Percentiles rank a stretch among this genome's conserved stretches.
Evolutionary conservation across 2,888 invertebrate species (phyloP).

Genomic region (Dynastes grantii): DNA sequence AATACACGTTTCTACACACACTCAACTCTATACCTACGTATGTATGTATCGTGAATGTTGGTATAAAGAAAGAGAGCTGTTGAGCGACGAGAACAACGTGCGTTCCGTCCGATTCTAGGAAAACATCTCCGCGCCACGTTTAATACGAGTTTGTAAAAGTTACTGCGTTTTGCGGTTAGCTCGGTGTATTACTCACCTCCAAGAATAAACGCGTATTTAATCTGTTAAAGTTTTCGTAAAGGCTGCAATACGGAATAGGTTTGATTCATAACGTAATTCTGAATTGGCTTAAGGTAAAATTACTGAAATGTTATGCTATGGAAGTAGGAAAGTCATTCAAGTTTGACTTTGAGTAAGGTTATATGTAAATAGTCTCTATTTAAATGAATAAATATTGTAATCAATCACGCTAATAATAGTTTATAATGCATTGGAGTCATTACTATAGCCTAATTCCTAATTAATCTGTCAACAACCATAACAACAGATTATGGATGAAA

Average conservation of each 20-base stretch:
- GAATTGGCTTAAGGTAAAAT: too few relatives aligned
- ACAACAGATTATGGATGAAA: too few relatives aligned
- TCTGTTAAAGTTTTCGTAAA: background rate
- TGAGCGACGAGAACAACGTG: constrained; percentile 14
- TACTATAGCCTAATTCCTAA: too few relatives aligned
- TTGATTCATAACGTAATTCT: too few relatives aligned
- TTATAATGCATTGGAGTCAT: too few relatives aligned
- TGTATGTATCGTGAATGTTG: background rate
- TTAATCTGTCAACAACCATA: too few relatives aligned
- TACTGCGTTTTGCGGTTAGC: constrained; percentile 32
- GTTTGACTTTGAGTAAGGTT: too few relatives aligned
- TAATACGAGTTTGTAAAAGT: constrained; percentile 39
- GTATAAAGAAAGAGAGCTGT: constrained; percentile 33
- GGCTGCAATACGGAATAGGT: background rate
- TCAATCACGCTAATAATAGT: too few relatives aligned
- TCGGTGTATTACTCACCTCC: constrained; percentile 45
- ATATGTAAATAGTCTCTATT: too few relatives aligned
- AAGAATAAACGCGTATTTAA: constrained; percentile 45
- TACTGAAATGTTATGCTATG: too few relatives aligned
- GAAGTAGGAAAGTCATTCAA: too few relatives aligned
- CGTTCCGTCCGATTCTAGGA: constrained; percentile 37
- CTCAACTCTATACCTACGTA: constrained; percentile 1
- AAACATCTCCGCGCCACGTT: constrained; percentile 35
- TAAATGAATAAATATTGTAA: too few relatives aligned
- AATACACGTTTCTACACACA: constrained; percentile 31